Evolutionary conservation across 1,140 invertebrate species (phyloP), one percentile per base, ranked within the genome.

Genomic region (Leucophenga varia): DNA sequence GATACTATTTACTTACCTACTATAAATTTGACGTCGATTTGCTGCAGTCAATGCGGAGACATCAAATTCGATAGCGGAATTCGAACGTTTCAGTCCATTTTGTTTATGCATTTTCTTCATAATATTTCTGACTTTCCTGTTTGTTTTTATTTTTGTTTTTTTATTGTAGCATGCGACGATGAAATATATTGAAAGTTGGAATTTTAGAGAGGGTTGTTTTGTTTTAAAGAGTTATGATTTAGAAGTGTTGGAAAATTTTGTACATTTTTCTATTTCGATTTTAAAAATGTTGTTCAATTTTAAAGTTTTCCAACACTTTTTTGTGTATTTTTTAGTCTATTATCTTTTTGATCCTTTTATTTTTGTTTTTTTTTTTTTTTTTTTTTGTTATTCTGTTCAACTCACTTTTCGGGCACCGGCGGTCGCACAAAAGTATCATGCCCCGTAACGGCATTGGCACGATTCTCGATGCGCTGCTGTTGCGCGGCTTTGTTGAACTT

Each of bases 361-460:
- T 34, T 34, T 8, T 34, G 31, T 34, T 6, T 9, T 34, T 9
- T 34, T 9, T 34, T 9, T 34, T 34, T 14, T 34, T 4, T 34
- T 34, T 34, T 16, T 34, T 37, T 13, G 32, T 7, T 21, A n/a
- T n/a, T n/a, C n/a, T 6, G 40, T 16, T 36, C 41, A 42, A 70
- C 67, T 72, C 74, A 76, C 47, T 80, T 82, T 3, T 80, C 79
- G 25, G 81, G 78, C 3, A 83, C 78, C 1, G 82, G 77, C 31
- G 85, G 83, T 59, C 86, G 84, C 57, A 85, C 88, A 61, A 88
- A 89, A 45, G 85, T 76, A 55, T 89, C 87, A 54, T 89, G 87
- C 2, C 87, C 87, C 3, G 86, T 89, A 2, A 85, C 82, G 31
- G 85, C 77, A 40, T 60, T 72, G n/a, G 83, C 82, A 16, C 80